phyloP scores from a whole-genome alignment of 2,113 vertebrate species.

The Neofelis nebulosa region DNA sequence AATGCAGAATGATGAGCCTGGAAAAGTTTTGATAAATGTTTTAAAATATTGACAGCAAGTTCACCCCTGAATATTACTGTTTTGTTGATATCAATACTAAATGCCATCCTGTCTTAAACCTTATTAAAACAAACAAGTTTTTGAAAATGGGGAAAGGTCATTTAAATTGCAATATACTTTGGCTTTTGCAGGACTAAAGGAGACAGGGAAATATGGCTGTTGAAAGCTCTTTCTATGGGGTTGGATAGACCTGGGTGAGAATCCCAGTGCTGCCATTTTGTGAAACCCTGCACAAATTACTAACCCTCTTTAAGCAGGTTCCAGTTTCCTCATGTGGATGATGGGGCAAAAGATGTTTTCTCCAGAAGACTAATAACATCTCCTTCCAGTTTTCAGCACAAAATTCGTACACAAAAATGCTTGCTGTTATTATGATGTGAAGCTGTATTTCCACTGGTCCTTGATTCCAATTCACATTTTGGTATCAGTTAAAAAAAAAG shows the following conservation, averaged over 20 bases:
- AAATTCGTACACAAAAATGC: background rate
- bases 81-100: background rate
- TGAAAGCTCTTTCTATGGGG: background rate
- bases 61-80: background rate
- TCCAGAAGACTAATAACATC: background rate
- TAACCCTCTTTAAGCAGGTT: background rate
- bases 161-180: background rate
- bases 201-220: background rate
- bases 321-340: background rate
- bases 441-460: background rate
- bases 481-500: background rate
- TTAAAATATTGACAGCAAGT: background rate
- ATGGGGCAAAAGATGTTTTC: background rate
- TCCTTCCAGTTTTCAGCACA: background rate
- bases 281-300: background rate
- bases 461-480: background rate
- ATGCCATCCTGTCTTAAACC: background rate
- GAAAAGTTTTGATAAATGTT: background rate
- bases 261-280: too few relatives aligned
- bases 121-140: background rate
- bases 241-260: background rate
- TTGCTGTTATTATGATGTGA: background rate
- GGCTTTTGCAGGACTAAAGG: background rate
- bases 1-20: background rate
- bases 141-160: background rate